A percentile compares a stretch with the other conserved stretches of the same genome.
These are phyloP conservation scores for Euplagia quadripunctaria DNA, from an alignment of 2,888 invertebrate genomes.

Conservation along the genomic window DNA sequence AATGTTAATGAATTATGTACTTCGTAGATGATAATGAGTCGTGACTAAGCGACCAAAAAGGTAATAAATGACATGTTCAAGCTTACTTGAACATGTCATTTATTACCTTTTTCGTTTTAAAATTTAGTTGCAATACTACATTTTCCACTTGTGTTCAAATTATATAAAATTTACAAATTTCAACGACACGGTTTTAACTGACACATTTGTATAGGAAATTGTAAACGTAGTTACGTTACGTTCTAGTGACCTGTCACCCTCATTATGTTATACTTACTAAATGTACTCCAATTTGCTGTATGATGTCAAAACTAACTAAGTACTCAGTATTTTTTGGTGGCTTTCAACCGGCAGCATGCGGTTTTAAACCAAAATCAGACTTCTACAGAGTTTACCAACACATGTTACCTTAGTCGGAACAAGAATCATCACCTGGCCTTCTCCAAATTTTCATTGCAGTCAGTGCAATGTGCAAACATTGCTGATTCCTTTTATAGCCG, in stretches of 20 bases:
- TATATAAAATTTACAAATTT: not conserved
- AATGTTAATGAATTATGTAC: too few species aligned
- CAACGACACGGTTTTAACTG: not conserved
- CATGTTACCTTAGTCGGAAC: too few species aligned
- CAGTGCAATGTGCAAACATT: too few species aligned
- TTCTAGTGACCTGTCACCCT: conserved; percentile 17
- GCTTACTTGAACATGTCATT: too few species aligned
- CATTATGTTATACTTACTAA: conserved; percentile 3
- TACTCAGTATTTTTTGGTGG: not conserved
- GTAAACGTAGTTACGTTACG: conserved; percentile 5
- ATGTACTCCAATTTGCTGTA: not conserved
- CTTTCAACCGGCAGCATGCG: not conserved
- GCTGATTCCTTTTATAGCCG: too few species aligned
- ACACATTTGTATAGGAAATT: conserved; percentile 1
- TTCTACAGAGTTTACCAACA: too few species aligned
- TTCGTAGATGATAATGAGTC: too few species aligned
- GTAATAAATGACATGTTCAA: too few species aligned
- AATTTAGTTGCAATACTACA: not conserved
- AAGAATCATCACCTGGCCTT: too few species aligned
- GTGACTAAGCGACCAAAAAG: too few species aligned
- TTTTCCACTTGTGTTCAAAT: not conserved
- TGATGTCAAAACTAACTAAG: not conserved
- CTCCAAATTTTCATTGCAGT: too few species aligned
- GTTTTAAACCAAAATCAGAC: not conserved
- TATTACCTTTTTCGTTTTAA: too few species aligned